Conservation (phyloP, 2,797 vertebrate genomes). For the Danio kyathit region DNA sequence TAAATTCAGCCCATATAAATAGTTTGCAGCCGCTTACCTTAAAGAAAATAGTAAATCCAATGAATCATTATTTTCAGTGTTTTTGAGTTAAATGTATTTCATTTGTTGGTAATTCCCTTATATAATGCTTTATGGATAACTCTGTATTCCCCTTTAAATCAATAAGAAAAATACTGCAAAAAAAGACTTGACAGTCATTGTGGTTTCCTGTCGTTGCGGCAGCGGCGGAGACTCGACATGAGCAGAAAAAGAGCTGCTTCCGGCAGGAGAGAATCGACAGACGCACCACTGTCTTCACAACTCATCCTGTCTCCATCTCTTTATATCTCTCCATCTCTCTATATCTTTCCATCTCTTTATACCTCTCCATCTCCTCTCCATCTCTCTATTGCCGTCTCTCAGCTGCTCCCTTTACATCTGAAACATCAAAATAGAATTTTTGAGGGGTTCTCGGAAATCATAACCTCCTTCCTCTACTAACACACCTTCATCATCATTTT, state of each 20-base stretch:
- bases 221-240: not conserved
- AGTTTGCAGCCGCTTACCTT: too few relatives aligned
- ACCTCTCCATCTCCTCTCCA: not conserved
- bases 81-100: too few relatives aligned
- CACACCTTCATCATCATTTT: not conserved
- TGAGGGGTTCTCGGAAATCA: not conserved
- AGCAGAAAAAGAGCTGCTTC: slow-evolving; percentile 26
- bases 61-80: too few relatives aligned
- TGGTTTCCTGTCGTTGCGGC: slow-evolving; percentile 43
- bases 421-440: not conserved
- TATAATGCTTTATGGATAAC: too few relatives aligned
- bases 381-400: slow-evolving; percentile 1
- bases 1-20: too few relatives aligned
- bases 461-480: not conserved
- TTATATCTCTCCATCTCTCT: not conserved
- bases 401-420: slow-evolving; percentile 12
- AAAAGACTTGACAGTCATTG: slow-evolving; percentile 25
- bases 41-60: too few relatives aligned
- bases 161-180: too few relatives aligned
- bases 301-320: not conserved
- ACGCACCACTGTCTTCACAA: slow-evolving; percentile 12
- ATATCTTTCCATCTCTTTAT: not conserved
- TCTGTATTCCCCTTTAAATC: too few relatives aligned
- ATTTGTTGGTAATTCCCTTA: too few relatives aligned
- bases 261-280: not conserved